phyloP scores from a whole-genome alignment of 1,140 invertebrate species.

The Heliconius hewitsoni region DNA sequence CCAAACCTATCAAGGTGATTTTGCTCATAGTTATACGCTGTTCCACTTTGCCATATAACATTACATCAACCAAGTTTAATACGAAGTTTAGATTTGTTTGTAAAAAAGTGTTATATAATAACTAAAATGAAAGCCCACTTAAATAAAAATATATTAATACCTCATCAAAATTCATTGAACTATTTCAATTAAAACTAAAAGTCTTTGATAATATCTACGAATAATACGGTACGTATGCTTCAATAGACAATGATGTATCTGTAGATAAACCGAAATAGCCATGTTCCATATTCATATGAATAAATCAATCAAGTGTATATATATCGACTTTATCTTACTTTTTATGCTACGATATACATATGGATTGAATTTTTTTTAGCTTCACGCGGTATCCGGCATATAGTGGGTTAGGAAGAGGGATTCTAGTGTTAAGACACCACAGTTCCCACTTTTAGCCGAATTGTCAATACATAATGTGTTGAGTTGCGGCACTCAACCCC shows the following conservation, averaged over 20 bases:
- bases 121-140: neutral
- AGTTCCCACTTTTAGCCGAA: no score
- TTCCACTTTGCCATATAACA: no score
- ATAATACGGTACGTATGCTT: neutral
- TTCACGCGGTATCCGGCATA: neutral
- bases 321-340: conserved; percentile 18
- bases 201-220: neutral
- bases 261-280: neutral
- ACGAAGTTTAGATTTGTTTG: no score
- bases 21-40: no score
- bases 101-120: no score
- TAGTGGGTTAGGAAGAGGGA: neutral
- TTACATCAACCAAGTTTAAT: no score
- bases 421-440: no score
- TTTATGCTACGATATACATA: neutral
- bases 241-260: neutral
- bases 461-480: no score
- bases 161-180: neutral
- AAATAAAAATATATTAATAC: neutral
- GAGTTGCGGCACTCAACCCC: no score
- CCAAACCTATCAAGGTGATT: neutral
- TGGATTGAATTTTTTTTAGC: neutral
- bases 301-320: conserved; percentile 26
- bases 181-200: neutral
- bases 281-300: neutral